Conservation (phyloP, 2,797 vertebrate species). For the Pseudochirops cupreus region DNA sequence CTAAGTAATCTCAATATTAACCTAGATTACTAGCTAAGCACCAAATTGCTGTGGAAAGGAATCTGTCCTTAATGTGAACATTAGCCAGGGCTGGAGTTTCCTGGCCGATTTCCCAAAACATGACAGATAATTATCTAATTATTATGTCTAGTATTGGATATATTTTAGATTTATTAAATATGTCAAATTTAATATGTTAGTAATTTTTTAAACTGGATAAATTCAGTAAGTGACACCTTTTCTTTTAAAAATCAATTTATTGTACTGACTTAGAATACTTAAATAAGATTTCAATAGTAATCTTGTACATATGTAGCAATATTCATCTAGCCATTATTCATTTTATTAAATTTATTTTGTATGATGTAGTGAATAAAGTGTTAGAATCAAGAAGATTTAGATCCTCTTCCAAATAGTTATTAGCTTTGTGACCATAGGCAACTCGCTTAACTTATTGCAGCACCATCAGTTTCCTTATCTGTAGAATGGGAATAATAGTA, state of each 20-base stretch:
- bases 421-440: background rate
- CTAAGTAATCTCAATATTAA: background rate
- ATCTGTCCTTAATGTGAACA: background rate
- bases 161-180: background rate
- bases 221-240: background rate
- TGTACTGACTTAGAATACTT: background rate
- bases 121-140: background rate
- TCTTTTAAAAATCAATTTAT: background rate
- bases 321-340: background rate
- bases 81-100: background rate
- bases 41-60: background rate
- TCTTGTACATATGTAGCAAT: background rate
- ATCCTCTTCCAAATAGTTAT: background rate
- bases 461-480: background rate
- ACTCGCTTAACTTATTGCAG: background rate
- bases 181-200: background rate
- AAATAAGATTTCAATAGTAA: background rate
- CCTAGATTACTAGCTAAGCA: background rate
- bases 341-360: background rate
- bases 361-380: background rate
- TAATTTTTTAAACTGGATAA: background rate
- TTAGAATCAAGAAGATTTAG: background rate
- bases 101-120: background rate
- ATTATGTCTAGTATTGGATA: background rate
- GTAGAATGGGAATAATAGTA: background rate